Percentiles rank a stretch among this genome's conserved stretches.
Evolutionary conservation across 2,797 vertebrate species (phyloP).

Genomic region (Lophius americanus): DNA sequence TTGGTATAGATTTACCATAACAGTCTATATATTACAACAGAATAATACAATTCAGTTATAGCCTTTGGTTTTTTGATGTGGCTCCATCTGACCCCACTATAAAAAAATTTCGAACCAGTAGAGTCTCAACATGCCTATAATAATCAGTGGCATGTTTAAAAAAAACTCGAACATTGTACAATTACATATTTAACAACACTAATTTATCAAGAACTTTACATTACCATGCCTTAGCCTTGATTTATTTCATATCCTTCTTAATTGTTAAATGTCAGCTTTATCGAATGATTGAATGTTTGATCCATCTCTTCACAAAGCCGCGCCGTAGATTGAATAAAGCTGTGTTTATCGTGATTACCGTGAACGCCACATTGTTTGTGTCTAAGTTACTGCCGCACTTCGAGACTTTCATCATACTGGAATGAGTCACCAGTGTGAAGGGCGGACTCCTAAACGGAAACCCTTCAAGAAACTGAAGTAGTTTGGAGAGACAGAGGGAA

Average conservation of each 20-base stretch:
- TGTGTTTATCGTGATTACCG: background rate
- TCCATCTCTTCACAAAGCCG: background rate
- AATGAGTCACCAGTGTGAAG: constrained; percentile 19
- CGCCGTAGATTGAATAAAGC: background rate
- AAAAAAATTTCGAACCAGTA: no score
- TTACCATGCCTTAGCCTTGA: no score
- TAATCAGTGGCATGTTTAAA: no score
- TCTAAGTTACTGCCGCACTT: background rate
- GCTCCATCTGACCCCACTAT: no score
- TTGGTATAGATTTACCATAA: no score
- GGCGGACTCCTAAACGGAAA: no score
- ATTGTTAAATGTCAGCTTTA: background rate
- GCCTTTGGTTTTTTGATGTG: no score
- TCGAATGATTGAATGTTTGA: background rate
- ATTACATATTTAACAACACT: no score
- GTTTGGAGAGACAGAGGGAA: background rate
- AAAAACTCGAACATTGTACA: no score
- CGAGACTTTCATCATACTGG: constrained; percentile 8
- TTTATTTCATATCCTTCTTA: background rate
- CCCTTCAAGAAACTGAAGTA: background rate
- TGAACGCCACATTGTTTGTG: background rate
- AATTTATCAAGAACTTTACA: background rate
- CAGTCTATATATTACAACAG: no score
- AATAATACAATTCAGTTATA: no score
- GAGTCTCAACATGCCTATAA: no score